Evolutionary conservation across 23 tunicate genomes (phyloP).

Genomic region (Ascidia mentula): DNA sequence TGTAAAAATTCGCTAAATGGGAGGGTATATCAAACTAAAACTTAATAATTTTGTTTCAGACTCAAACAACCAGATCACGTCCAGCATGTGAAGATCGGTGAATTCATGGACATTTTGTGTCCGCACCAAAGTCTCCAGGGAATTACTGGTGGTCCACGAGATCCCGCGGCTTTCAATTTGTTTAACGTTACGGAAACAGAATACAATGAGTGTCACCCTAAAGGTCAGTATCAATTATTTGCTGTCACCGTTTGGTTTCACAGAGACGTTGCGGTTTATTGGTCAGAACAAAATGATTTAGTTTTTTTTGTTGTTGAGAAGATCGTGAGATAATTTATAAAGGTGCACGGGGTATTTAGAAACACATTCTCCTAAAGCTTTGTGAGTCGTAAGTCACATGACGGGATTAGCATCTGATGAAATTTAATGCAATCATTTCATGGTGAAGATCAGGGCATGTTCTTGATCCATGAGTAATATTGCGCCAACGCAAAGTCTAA

Average conservation of each 20-base stretch:
- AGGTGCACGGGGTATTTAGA: background rate
- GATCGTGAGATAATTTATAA: too few species aligned
- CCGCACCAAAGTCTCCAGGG: constrained; percentile 51
- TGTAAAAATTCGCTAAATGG: background rate
- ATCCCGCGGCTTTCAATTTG: constrained; percentile 58
- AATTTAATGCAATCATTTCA: background rate
- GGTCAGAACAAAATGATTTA: too few species aligned
- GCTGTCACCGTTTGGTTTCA: too few species aligned
- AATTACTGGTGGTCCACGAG: constrained; percentile 16
- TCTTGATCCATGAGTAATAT: background rate
- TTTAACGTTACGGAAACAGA: constrained; percentile 70
- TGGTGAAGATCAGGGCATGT: background rate
- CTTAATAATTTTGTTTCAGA: constrained; percentile 5
- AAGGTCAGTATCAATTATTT: constrained; percentile 45
- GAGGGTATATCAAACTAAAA: background rate
- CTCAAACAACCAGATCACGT: constrained; percentile 3
- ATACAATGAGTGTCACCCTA: constrained; percentile 47
- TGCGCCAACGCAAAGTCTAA: background rate
- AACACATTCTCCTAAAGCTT: background rate
- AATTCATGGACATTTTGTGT: constrained; percentile 90
- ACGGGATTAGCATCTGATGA: background rate
- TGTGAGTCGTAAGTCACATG: background rate
- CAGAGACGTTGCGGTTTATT: too few species aligned
- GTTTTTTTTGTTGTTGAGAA: too few species aligned
- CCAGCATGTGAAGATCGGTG: constrained; percentile 61